A percentile compares a stretch with the other conserved stretches of the same genome.
Conservation (phyloP, 2,113 vertebrate species). For the Marmota flaviventris region DNA sequence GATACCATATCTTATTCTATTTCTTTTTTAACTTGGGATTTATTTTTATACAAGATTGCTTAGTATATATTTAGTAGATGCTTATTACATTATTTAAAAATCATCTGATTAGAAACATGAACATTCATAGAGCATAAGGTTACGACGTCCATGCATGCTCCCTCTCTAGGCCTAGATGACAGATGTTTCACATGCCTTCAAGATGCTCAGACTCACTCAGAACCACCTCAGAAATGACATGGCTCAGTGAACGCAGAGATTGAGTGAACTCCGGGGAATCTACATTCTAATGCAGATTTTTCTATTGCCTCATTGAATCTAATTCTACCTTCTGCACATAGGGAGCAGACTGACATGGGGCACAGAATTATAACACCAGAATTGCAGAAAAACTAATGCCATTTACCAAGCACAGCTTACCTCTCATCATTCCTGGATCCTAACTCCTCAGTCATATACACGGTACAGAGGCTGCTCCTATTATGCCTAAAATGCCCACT, state of each 20-base stretch:
- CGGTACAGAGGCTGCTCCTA: not conserved
- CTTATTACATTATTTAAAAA: constrained; percentile 7
- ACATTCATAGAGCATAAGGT: not conserved
- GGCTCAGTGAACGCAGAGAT: constrained; percentile 7
- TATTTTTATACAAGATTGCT: not conserved
- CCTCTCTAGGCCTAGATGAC: not conserved
- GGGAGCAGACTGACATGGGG: not conserved
- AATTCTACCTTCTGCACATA: constrained; percentile 19
- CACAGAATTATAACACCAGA: not conserved
- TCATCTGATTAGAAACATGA: not conserved
- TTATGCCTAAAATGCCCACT: not conserved
- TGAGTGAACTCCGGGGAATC: not conserved
- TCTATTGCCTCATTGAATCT: constrained; percentile 21
- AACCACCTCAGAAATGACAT: not conserved
- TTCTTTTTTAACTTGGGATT: not conserved
- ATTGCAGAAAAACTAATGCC: not conserved
- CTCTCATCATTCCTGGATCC: not conserved
- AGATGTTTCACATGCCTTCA: constrained; percentile 35
- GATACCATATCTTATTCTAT: not conserved
- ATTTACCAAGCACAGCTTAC: not conserved
- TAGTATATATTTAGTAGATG: not conserved
- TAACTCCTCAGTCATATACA: not conserved
- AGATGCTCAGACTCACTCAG: not conserved
- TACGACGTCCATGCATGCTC: not conserved
- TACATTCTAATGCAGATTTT: constrained; percentile 37